Conservation (phyloP, 2,888 invertebrate genomes). For the Mamestra brassicae region DNA sequence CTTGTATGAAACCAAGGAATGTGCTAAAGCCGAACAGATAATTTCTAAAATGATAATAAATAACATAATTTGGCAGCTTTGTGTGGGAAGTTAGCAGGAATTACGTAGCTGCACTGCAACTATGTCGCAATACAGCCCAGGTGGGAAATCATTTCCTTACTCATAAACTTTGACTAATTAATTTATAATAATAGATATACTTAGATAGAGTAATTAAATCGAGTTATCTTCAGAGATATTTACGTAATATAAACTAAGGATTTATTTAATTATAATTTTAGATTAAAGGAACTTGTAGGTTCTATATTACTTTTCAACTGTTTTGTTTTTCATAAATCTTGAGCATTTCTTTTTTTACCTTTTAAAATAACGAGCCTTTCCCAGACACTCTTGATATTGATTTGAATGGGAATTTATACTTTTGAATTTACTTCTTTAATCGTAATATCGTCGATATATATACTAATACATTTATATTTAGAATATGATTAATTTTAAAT, state of each 20-base stretch:
- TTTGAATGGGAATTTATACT: not conserved
- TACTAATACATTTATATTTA: constrained; percentile 1
- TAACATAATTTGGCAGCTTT: constrained; percentile 21
- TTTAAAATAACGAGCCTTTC: not conserved
- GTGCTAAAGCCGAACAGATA: not conserved
- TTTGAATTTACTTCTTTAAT: not conserved
- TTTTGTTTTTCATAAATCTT: not conserved
- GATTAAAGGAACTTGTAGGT: not conserved
- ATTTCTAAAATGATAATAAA: not conserved
- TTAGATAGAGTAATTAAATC: not conserved
- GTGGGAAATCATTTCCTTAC: not conserved
- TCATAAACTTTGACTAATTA: not conserved
- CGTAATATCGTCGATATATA: too few relatives aligned
- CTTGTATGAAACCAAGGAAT: not conserved
- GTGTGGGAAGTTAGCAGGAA: not conserved
- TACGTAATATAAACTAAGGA: constrained; percentile 2
- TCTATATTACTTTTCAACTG: not conserved
- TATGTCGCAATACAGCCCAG: not conserved
- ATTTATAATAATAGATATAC: not conserved
- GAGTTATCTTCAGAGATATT: not conserved
- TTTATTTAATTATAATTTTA: not conserved
- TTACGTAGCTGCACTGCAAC: not conserved
- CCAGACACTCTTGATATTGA: not conserved
- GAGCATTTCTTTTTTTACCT: not conserved
- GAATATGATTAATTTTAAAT: constrained; percentile 10